Conservation (phyloP, 2,888 invertebrate species). For the Microlaimidae sp. region DNA sequence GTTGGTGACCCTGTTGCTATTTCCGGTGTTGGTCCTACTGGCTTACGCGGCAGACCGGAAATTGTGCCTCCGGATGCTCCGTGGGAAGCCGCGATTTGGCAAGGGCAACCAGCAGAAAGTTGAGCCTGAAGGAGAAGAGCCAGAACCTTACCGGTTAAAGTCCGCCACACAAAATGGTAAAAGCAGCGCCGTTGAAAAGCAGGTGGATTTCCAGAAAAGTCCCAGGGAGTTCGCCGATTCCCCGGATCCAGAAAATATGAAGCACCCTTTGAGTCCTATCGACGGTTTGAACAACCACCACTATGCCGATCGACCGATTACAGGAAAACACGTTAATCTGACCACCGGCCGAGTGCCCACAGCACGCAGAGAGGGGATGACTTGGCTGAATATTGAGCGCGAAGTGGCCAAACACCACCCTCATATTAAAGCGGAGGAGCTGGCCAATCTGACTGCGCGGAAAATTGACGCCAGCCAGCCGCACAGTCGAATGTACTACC, state of each 20-base stretch:
- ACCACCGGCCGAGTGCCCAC: not conserved
- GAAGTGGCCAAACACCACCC: conserved; percentile 39
- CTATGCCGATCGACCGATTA: not conserved
- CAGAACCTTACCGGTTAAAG: too few relatives aligned
- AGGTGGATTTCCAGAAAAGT: not conserved
- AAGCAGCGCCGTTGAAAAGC: not conserved
- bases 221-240: too few relatives aligned
- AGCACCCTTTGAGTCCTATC: not conserved
- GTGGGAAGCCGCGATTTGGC: too few relatives aligned
- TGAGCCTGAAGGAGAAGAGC: too few relatives aligned
- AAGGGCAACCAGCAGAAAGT: too few relatives aligned
- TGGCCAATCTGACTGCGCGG: conserved; percentile 44
- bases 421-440: conserved; percentile 44
- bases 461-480: conserved; percentile 41
- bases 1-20: conserved; percentile 43
- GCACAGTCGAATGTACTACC: conserved; percentile 45
- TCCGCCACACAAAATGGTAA: too few relatives aligned
- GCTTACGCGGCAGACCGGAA: conserved; percentile 44
- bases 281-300: not conserved
- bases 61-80: not conserved
- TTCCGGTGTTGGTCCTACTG: conserved; percentile 43
- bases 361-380: not conserved
- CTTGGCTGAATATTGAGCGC: not conserved
- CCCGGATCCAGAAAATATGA: not conserved
- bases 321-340: not conserved